These are phyloP conservation scores for Dermochelys coriacea DNA, from an alignment of 2,797 vertebrate species.

Conservation along the genomic window DNA sequence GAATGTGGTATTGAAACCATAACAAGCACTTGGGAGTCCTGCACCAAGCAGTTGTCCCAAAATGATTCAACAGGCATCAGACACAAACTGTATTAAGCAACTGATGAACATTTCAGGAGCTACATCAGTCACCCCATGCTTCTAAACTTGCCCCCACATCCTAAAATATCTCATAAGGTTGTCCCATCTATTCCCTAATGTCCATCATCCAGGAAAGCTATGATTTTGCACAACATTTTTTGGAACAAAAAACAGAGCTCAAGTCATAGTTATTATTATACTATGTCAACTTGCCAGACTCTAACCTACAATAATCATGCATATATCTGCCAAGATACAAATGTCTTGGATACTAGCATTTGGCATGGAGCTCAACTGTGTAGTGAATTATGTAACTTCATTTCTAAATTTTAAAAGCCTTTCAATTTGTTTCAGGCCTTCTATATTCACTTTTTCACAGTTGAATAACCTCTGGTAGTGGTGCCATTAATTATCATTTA, in stretches of 20 bases:
- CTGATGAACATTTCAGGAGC: not conserved
- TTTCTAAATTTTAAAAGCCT: not conserved
- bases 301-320: not conserved
- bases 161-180: not conserved
- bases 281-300: not conserved
- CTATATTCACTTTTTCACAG: not conserved
- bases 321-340: not conserved
- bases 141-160: not conserved
- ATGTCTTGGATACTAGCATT: not conserved
- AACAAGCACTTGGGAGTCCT: not conserved
- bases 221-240: not conserved
- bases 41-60: slow-evolving; percentile 25
- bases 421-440: slow-evolving; percentile 12
- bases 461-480: not conserved
- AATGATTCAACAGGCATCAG: not conserved
- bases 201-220: not conserved
- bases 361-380: not conserved
- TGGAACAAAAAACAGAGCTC: not conserved
- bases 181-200: not conserved
- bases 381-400: fast-evolving
- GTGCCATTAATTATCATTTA: not conserved
- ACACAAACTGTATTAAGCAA: not conserved
- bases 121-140: not conserved
- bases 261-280: not conserved
- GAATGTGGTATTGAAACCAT: not conserved